These are phyloP conservation scores for Ferrisia virgata DNA, from an alignment of 2,888 invertebrate genomes.

Conservation along the genomic window DNA sequence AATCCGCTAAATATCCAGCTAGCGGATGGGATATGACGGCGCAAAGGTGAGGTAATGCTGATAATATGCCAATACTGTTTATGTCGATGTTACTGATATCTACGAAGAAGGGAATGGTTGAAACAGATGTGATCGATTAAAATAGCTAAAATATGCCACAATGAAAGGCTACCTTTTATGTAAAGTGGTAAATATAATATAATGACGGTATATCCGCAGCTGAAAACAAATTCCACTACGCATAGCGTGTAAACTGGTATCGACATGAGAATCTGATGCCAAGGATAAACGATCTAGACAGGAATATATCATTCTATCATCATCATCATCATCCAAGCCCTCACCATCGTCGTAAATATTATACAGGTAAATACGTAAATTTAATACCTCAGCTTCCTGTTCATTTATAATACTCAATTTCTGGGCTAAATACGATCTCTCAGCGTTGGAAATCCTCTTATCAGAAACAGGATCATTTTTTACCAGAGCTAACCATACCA, in stretches of 20 bases:
- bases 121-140: background rate
- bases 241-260: background rate
- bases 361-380: background rate
- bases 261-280: background rate
- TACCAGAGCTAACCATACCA: background rate
- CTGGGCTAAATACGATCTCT: background rate
- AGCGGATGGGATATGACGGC: background rate
- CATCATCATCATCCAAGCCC: too few species aligned
- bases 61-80: background rate
- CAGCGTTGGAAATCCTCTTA: background rate
- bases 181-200: background rate
- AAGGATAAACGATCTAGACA: background rate
- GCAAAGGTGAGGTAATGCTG: background rate
- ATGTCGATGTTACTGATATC: conserved; percentile 1
- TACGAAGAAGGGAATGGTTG: background rate
- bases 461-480: background rate
- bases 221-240: background rate
- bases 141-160: too few species aligned
- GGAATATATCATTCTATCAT: background rate
- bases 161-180: conserved; percentile 10
- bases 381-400: background rate
- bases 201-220: background rate
- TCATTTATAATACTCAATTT: background rate
- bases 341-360: too few species aligned
- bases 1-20: background rate